A percentile compares a stretch with the other conserved stretches of the same genome.
Conservation (phyloP, 2,888 invertebrate genomes). For the Nycteola revayana region DNA sequence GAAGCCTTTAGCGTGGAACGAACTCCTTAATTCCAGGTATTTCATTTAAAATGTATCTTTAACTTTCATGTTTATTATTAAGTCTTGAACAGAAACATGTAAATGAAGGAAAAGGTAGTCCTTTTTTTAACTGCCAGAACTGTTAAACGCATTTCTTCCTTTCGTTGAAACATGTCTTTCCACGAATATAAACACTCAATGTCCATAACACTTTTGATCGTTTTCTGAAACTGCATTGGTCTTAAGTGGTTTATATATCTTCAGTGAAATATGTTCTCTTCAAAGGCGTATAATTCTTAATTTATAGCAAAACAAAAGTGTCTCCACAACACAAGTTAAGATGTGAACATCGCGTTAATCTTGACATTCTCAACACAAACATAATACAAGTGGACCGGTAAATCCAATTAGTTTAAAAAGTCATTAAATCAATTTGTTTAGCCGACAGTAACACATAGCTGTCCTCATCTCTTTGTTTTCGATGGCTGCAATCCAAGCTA, state of each 20-base stretch:
- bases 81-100: too few species aligned
- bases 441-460: slow-evolving; percentile 68
- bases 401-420: slow-evolving; percentile 76
- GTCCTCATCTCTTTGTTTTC: slow-evolving; percentile 65
- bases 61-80: too few species aligned
- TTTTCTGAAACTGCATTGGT: slow-evolving; percentile 33
- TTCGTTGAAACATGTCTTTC: neutral
- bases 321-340: slow-evolving; percentile 45
- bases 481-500: slow-evolving; percentile 74
- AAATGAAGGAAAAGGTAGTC: too few species aligned
- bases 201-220: slow-evolving; percentile 28
- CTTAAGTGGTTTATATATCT: slow-evolving; percentile 37
- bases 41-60: slow-evolving; percentile 14
- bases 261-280: slow-evolving; percentile 50
- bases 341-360: slow-evolving; percentile 51
- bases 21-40: slow-evolving; percentile 13
- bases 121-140: too few species aligned
- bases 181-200: slow-evolving; percentile 2
- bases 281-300: slow-evolving; percentile 61
- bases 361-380: slow-evolving; percentile 40
- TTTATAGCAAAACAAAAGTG: slow-evolving; percentile 53
- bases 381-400: slow-evolving; percentile 64
- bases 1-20: slow-evolving; percentile 28
- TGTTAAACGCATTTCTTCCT: too few species aligned
- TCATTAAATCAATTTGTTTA: slow-evolving; percentile 76